Percentiles rank a stretch among this genome's conserved stretches.
phyloP scores from a whole-genome alignment of 1,140 invertebrate species.

The Bathynomus jamesi region DNA sequence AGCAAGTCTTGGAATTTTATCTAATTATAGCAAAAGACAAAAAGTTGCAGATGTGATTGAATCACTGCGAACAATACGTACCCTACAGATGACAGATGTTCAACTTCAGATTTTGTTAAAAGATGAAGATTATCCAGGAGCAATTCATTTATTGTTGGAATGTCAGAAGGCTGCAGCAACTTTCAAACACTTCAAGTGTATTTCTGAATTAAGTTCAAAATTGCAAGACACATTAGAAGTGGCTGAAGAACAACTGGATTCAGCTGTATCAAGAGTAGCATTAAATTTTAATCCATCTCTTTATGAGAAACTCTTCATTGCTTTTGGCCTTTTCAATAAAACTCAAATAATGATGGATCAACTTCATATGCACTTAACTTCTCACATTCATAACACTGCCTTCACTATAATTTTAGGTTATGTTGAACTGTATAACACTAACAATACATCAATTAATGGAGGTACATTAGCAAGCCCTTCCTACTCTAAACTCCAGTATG shows the following conservation, averaged over 20 bases:
- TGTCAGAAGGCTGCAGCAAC: slow-evolving; percentile 73
- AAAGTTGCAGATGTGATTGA: slow-evolving; percentile 34
- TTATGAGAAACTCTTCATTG: slow-evolving; percentile 43
- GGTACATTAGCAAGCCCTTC: slow-evolving; percentile 14
- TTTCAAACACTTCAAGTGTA: slow-evolving; percentile 75
- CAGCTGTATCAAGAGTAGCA: slow-evolving; percentile 66
- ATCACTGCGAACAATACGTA: slow-evolving; percentile 37
- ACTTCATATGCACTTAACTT: slow-evolving; percentile 88
- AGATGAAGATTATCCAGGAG: slow-evolving; percentile 78
- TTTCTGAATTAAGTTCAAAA: slow-evolving; percentile 73
- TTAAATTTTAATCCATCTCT: slow-evolving; percentile 39
- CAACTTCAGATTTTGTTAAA: slow-evolving; percentile 68
- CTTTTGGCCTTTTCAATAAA: slow-evolving; percentile 76
- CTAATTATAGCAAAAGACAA: slow-evolving; percentile 36
- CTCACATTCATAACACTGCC: slow-evolving; percentile 81
- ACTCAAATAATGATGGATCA: slow-evolving; percentile 88
- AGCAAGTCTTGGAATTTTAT: slow-evolving; percentile 34
- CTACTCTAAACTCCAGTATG: slow-evolving; percentile 41
- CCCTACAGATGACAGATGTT: slow-evolving; percentile 59
- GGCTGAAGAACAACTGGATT: slow-evolving; percentile 85
- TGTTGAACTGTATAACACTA: slow-evolving; percentile 48
- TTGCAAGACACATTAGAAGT: slow-evolving; percentile 83
- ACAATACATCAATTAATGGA: background rate
- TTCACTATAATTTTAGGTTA: slow-evolving; percentile 67
- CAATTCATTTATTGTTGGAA: slow-evolving; percentile 77